Percentiles rank a stretch among this genome's conserved stretches.
Evolutionary conservation across 2,797 vertebrate species (phyloP).

Genomic region (Urocyon cinereoargenteus): DNA sequence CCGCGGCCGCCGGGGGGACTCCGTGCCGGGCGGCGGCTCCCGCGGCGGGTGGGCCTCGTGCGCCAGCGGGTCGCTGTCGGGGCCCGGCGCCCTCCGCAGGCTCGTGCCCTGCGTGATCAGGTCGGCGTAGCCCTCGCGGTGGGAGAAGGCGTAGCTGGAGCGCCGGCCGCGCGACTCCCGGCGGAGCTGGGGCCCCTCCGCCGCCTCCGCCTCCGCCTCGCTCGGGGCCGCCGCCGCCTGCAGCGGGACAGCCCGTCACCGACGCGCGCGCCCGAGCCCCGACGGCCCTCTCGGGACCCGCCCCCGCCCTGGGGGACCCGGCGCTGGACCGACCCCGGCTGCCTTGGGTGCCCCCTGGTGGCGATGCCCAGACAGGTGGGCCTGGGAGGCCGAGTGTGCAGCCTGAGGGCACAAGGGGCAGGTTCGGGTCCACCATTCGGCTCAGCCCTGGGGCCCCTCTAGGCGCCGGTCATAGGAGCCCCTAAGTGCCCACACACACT

Average conservation of each 20-base stretch:
- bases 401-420: not conserved
- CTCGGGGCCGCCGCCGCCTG: not conserved
- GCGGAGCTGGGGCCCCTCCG: conserved; percentile 84
- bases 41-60: too few species aligned
- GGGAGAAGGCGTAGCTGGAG: conserved; percentile 93
- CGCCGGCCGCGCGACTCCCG: conserved; percentile 82
- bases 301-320: not conserved
- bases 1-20: not conserved
- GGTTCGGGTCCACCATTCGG: too few species aligned
- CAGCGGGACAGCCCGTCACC: too few species aligned
- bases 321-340: not conserved
- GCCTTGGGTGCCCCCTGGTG: not conserved
- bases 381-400: not conserved
- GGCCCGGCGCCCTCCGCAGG: not conserved
- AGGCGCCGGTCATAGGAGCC: too few species aligned
- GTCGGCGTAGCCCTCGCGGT: conserved; percentile 88
- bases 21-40: rapidly evolving
- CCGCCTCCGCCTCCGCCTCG: not conserved
- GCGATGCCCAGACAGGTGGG: not conserved
- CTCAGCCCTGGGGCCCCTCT: too few species aligned
- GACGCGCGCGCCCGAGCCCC: too few species aligned
- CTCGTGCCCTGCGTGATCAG: conserved; percentile 88
- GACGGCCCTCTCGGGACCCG: too few species aligned
- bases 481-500: too few species aligned
- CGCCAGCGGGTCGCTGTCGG: rapidly evolving